These are phyloP conservation scores for Platalea minor DNA, from an alignment of 2,797 vertebrate genomes.

Conservation along the genomic window DNA sequence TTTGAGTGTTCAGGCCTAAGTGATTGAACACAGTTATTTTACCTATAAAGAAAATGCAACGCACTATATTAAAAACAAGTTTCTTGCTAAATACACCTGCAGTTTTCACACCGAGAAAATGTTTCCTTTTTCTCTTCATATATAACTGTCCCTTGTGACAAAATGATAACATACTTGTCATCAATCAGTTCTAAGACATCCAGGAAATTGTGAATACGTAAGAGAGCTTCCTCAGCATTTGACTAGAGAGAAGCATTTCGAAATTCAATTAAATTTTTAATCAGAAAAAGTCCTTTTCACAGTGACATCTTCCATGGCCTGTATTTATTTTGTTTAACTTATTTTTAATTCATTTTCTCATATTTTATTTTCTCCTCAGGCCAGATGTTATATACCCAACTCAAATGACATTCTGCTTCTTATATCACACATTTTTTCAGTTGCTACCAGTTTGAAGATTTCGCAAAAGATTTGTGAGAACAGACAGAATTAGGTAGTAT, in stretches of 20 bases:
- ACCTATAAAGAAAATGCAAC: neutral
- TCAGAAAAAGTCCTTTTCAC: neutral
- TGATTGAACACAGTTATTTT: neutral
- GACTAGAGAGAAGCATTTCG: neutral
- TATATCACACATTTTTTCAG: neutral
- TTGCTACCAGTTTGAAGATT: neutral
- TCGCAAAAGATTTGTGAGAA: neutral
- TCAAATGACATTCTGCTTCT: neutral
- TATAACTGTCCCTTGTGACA: neutral
- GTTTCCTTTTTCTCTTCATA: neutral
- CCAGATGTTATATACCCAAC: neutral
- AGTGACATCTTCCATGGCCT: neutral
- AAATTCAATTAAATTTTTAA: slow-evolving; percentile 20
- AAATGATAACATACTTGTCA: neutral
- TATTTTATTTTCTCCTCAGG: neutral
- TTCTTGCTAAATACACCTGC: neutral
- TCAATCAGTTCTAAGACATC: neutral
- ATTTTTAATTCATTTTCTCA: neutral
- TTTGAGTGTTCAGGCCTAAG: neutral
- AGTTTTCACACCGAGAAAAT: slow-evolving; percentile 1
- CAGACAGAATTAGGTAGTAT: neutral
- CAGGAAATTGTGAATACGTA: neutral
- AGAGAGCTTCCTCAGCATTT: neutral
- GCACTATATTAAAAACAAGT: neutral
- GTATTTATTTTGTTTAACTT: neutral